Percentiles rank a stretch among this genome's conserved stretches.
Evolutionary conservation across 2,113 vertebrate genomes (phyloP).

Genomic region (Peromyscus maniculatus): DNA sequence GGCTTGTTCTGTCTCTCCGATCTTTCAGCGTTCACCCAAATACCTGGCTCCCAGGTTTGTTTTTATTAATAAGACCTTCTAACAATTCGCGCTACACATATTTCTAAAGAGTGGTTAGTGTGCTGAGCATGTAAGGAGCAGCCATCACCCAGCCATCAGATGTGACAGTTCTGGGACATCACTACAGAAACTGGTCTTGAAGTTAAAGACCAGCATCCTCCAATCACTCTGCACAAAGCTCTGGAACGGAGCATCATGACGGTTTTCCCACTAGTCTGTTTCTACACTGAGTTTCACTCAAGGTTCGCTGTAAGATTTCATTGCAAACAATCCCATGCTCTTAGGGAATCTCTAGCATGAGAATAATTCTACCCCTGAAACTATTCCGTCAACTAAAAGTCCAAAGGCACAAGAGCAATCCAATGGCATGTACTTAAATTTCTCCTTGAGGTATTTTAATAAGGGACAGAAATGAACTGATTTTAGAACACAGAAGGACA

Average conservation of each 20-base stretch:
- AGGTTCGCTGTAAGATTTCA: neutral
- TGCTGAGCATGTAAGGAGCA: neutral
- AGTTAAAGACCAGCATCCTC: neutral
- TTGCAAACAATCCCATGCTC: neutral
- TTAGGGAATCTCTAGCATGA: neutral
- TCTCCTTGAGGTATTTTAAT: constrained; percentile 36
- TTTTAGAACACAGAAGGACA: neutral
- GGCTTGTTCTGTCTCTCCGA: too few species aligned
- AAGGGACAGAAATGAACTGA: neutral
- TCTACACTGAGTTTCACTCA: neutral
- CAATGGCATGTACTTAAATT: neutral
- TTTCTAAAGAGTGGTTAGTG: neutral
- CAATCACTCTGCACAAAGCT: neutral
- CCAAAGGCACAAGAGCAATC: constrained; percentile 27
- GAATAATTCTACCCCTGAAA: neutral
- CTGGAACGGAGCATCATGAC: fast-evolving
- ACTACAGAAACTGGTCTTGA: neutral
- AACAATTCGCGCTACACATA: too few species aligned
- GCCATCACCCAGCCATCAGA: fast-evolving
- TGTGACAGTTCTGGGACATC: neutral
- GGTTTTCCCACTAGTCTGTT: neutral
- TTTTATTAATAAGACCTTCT: too few species aligned
- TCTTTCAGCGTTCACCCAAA: too few species aligned
- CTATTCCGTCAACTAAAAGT: neutral
- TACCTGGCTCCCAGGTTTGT: too few species aligned